Conservation (phyloP, 1,140 invertebrate species). For the Drosophila micromelanica region DNA sequence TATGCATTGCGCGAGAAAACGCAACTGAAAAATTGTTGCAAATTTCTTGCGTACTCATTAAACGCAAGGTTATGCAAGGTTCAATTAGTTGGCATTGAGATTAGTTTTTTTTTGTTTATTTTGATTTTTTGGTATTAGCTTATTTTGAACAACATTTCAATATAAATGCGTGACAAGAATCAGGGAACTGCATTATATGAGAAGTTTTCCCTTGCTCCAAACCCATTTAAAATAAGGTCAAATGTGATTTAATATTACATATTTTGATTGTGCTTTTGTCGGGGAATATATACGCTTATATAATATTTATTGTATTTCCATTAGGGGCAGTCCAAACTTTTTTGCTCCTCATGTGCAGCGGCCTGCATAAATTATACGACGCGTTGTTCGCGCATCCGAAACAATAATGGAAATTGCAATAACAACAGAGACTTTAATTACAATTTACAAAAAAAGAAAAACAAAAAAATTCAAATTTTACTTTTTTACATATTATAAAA, state of each 20-base stretch:
- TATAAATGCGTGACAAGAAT: not conserved
- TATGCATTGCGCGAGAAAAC: not conserved
- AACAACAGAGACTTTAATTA: not conserved
- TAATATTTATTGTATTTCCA: not conserved
- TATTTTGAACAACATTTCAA: conserved; percentile 2
- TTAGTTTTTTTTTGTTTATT: not conserved
- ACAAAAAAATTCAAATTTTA: not conserved
- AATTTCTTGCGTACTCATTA: not conserved
- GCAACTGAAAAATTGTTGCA: not conserved
- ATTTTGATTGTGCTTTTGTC: too few relatives aligned
- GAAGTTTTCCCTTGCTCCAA: too few relatives aligned
- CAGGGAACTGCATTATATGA: too few relatives aligned
- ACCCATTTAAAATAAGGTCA: too few relatives aligned
- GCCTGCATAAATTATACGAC: not conserved
- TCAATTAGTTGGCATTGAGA: conserved; percentile 13
- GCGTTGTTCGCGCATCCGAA: not conserved
- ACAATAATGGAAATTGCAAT: not conserved
- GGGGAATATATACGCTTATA: too few relatives aligned
- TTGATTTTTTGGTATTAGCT: not conserved
- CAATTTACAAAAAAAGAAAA: not conserved
- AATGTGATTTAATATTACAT: too few relatives aligned
- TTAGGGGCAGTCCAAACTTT: not conserved
- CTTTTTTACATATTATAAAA: not conserved
- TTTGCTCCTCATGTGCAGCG: not conserved
- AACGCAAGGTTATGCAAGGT: not conserved